phyloP scores from a whole-genome alignment of 2,113 vertebrate genomes.

The Pseudorectes ferrugineus region DNA sequence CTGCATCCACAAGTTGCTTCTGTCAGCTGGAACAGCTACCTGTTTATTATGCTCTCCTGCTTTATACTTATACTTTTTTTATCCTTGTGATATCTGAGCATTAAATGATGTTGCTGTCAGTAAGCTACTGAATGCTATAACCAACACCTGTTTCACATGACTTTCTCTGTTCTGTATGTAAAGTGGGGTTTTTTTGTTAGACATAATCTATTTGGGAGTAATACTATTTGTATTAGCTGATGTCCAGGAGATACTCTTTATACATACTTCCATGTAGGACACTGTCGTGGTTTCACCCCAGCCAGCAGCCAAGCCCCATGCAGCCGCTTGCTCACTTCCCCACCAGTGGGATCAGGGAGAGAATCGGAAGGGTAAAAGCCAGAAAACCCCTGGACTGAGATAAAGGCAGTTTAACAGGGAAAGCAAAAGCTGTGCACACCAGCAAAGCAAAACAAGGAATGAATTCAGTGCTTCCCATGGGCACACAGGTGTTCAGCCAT shows the following conservation, averaged over 20 bases:
- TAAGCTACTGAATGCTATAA: background rate
- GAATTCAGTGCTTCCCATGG: background rate
- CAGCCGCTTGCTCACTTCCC: accelerated
- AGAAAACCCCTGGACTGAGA: background rate
- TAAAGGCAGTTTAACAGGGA: background rate
- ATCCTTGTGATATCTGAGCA: background rate
- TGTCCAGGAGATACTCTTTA: background rate
- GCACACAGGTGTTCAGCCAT: background rate
- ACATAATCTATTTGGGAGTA: background rate
- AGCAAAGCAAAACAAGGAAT: background rate
- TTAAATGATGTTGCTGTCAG: background rate
- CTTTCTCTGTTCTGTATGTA: background rate
- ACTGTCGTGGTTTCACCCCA: background rate
- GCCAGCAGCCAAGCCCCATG: accelerated
- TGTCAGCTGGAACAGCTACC: background rate
- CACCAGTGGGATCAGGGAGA: background rate
- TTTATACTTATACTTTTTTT: background rate
- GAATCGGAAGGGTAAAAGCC: background rate
- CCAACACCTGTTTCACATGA: background rate
- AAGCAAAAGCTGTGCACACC: background rate
- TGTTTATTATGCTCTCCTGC: background rate
- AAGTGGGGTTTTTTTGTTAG: background rate
- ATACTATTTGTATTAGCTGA: background rate
- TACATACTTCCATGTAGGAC: background rate
- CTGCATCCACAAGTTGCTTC: background rate